A percentile compares a stretch with the other conserved stretches of the same genome.
Evolutionary conservation across 2,888 invertebrate genomes (phyloP).

Genomic region (Drosophila bunnanda): DNA sequence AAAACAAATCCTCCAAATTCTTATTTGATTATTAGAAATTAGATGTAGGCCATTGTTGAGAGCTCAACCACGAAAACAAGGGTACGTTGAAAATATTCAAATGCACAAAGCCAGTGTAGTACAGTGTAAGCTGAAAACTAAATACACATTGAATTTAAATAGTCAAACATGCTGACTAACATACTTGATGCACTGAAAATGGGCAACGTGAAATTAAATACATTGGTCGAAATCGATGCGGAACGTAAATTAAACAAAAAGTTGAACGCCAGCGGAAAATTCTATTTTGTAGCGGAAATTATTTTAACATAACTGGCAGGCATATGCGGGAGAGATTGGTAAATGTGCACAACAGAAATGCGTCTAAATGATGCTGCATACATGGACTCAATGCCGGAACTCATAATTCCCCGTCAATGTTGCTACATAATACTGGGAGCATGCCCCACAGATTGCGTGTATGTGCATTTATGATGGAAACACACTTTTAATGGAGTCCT

Average conservation of each 20-base stretch:
- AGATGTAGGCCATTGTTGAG: background rate
- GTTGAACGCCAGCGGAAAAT: slow-evolving; percentile 40
- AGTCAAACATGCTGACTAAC: slow-evolving; percentile 54
- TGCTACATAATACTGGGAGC: slow-evolving; percentile 26
- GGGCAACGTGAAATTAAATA: slow-evolving; percentile 35
- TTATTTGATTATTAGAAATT: background rate
- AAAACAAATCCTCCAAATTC: background rate
- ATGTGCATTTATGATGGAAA: background rate
- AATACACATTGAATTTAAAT: slow-evolving; percentile 45
- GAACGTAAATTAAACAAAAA: slow-evolving; percentile 19
- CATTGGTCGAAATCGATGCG: slow-evolving; percentile 11
- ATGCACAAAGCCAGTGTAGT: background rate
- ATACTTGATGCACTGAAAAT: slow-evolving; percentile 36
- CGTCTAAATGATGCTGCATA: slow-evolving; percentile 42
- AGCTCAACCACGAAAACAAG: background rate
- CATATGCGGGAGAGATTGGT: slow-evolving; percentile 8
- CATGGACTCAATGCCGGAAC: slow-evolving; percentile 25
- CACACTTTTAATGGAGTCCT: background rate
- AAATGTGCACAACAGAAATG: slow-evolving; percentile 23
- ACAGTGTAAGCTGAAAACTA: slow-evolving; percentile 3
- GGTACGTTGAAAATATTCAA: background rate
- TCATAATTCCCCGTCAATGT: slow-evolving; percentile 30
- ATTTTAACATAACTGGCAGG: slow-evolving; percentile 61
- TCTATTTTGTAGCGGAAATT: slow-evolving; percentile 65
- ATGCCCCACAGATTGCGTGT: background rate